phyloP scores from a whole-genome alignment of 2,113 vertebrate genomes.

The Jacana jacana region DNA sequence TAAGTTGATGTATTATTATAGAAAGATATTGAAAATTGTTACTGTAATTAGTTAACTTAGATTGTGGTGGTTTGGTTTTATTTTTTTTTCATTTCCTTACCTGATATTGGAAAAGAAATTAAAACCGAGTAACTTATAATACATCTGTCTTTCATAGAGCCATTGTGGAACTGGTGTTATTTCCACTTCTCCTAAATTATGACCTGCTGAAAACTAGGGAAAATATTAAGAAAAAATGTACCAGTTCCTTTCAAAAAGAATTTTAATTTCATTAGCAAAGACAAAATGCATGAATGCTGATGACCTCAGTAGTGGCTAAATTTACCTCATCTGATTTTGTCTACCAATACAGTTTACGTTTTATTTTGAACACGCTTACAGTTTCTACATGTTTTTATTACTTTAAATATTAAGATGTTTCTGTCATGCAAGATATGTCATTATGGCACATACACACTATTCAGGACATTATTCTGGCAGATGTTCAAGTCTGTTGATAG shows the following conservation, averaged over 20 bases:
- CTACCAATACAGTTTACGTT: not conserved
- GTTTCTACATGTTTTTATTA: not conserved
- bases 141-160: slow-evolving; percentile 64
- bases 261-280: not conserved
- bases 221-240: not conserved
- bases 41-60: not conserved
- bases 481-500: not conserved
- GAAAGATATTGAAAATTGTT: not conserved
- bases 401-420: not conserved
- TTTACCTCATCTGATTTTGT: not conserved
- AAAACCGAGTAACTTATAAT: slow-evolving; percentile 36
- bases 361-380: not conserved
- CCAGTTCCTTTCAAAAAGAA: not conserved
- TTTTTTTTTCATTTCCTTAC: slow-evolving; percentile 40
- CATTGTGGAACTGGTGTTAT: slow-evolving; percentile 51
- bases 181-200: slow-evolving; percentile 23
- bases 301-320: not conserved
- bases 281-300: not conserved
- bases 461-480: not conserved
- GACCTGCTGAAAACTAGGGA: slow-evolving; percentile 22
- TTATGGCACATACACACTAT: not conserved
- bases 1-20: not conserved
- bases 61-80: not conserved
- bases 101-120: slow-evolving; percentile 69
- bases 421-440: not conserved